Evolutionary conservation across 2,113 vertebrate species (phyloP), one percentile per base, ranked within the genome.

Genomic region (Callipepla squamata): DNA sequence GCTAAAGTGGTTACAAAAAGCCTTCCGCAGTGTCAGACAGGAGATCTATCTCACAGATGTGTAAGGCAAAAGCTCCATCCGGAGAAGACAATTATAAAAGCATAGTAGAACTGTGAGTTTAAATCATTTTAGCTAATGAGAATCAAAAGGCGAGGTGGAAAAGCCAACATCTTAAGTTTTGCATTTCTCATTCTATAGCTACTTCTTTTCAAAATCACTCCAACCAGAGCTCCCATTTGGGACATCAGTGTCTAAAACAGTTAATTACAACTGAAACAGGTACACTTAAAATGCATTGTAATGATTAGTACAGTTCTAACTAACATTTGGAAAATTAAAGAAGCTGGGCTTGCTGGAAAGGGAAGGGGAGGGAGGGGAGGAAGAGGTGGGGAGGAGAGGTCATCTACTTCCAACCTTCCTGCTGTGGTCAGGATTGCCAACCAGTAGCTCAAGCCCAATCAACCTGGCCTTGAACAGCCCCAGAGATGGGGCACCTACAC

Each of bases 1-100:
- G 34, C n/a, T 92, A 42, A 92, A 68, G 58, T 76, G 66, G n/a
- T 81, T 81, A 32, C 69, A 81, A 68, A 94, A 92, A 94, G 62
- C 73, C 51, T 75, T 81, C 28, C 20, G 57, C 2, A 0, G 34
- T 62, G 40, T 76, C 48, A 79, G 87, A 63, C 12, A 38, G 72
- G 20, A 87, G 58, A 63, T 61, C 20, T 36, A 26, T 72, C 65
- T 80, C 25, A 2, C 7, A 57, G 40, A 83, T 6, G 11, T 50
- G 22, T 68, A 63, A 70, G 6, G 30, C 47, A 61, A 84, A 87
- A 83, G 11, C 2, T 86, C 28, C 61, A 5, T 28, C 57, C 30
- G 61, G 11, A 90, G 69, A 59, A 88, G 48, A 72, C 5, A 72
- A 36, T 11, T 25, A 59, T 21, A 74, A 77, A 74, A 90, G 7